Base-by-base conservation (phyloP, 2,888 invertebrate species). In the Melanargia galathea region DNA sequence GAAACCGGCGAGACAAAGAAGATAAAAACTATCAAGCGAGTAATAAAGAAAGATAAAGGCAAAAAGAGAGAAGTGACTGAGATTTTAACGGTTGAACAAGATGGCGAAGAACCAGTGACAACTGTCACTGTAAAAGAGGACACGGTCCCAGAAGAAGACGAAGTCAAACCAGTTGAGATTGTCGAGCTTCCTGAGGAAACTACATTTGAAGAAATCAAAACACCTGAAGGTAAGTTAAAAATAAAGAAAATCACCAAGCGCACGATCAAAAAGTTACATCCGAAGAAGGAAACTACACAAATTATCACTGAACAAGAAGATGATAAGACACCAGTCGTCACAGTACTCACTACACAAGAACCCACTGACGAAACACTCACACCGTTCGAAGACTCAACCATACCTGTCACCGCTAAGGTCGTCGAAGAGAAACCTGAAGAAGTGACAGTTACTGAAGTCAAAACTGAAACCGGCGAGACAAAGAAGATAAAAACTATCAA, bases 201-300 rank as follows among this genome's bases (percentile, higher is more conserved):
- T 0, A 66, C 65, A 8, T 54, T 72, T 0, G 73, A 71, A 30
- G 70, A 71, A 22, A 45, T 71, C 64, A 49, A 64, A 6, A 63
- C 26, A 63, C 72, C 55, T 75, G 84, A 71, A 74, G 82, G 69
- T 72, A 83, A 55, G 72, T 81, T n/a, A 68, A 80, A 57, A 63
- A 69, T 75, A 13, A 72, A 62, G 16, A 71, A 71, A 75, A 67
- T 38, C 0, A 74, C 69, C 0, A 77, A 71, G 38, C 71, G 72
- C 1, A 58, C 63, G 1, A 68, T 70, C 69, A 58, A 45, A 35
- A 66, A 64, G 84, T 18, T 46, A 55, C 54, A 55, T 24, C 51
- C 49, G 0, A 45, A 88, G 72, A 10, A 18, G 2, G 77, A 78
- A 40, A 84, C 68, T 13, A 73, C 90, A 66, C n/a, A 51, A 24